phyloP scores from a whole-genome alignment of 1,140 invertebrate genomes.

The Trinorchestia longiramus region DNA sequence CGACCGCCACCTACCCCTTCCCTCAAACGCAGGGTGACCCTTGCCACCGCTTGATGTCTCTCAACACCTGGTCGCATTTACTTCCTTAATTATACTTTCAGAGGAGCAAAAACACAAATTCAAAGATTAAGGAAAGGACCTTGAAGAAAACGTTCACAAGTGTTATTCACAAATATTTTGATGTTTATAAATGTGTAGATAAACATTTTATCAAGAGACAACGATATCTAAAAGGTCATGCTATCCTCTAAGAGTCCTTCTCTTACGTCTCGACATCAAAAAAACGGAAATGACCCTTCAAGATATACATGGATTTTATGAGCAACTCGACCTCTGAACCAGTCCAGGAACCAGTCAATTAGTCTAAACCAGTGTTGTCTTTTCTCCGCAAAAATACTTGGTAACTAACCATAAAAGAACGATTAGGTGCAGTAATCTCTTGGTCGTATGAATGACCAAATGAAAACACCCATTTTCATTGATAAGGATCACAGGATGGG shows the following conservation, averaged over 20 bases:
- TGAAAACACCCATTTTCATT: neutral
- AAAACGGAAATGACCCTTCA: neutral
- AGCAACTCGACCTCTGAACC: neutral
- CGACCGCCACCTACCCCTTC: neutral
- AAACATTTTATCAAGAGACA: neutral
- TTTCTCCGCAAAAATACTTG: neutral
- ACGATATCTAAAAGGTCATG: neutral
- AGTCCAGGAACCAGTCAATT: too few relatives aligned
- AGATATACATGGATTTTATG: neutral
- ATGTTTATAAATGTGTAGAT: neutral
- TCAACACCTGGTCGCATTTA: slow-evolving; percentile 38
- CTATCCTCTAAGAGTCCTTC: neutral
- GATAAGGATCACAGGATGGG: neutral
- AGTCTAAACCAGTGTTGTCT: neutral
- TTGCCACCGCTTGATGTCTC: neutral
- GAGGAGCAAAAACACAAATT: neutral
- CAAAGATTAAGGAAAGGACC: neutral
- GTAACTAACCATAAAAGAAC: neutral
- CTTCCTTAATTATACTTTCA: neutral
- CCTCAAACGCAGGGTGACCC: neutral
- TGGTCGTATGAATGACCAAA: neutral
- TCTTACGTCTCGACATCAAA: neutral
- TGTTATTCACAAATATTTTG: neutral
- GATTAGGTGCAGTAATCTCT: neutral
- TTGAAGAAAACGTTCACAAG: neutral